Evolutionary conservation across 2,113 vertebrate genomes (phyloP).

Genomic region (Xiphophorus couchianus): DNA sequence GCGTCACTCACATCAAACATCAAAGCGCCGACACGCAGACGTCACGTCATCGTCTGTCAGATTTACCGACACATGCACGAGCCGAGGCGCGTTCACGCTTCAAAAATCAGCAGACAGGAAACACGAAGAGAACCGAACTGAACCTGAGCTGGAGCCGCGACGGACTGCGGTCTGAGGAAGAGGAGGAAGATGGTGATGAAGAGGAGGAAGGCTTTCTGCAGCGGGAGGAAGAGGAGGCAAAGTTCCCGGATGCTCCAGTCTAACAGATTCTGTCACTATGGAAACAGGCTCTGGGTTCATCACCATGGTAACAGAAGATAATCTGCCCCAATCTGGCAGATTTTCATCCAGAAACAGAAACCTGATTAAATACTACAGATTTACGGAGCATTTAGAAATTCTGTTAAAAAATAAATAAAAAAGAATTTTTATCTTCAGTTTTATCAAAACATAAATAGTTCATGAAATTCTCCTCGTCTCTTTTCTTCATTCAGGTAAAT

Average conservation of each 20-base stretch:
- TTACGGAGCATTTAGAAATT: no score
- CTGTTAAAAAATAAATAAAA: no score
- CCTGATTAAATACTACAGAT: background rate
- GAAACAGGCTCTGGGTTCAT: background rate
- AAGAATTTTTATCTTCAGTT: no score
- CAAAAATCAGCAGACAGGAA: background rate
- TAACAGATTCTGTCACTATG: background rate
- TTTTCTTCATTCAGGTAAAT: no score
- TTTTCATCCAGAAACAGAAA: background rate
- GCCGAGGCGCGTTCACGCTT: background rate
- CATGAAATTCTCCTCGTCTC: no score
- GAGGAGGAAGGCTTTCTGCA: background rate
- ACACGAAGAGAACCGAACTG: background rate
- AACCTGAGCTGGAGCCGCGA: conserved; percentile 6
- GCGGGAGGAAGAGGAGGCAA: background rate
- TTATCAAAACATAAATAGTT: no score
- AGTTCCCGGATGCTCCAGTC: conserved; percentile 6
- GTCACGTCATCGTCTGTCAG: background rate
- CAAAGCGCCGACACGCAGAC: background rate
- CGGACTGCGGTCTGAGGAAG: no score
- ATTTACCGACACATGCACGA: background rate
- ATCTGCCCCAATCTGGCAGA: background rate
- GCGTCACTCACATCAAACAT: no score
- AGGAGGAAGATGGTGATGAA: background rate
- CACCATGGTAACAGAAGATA: background rate